A percentile compares a stretch with the other conserved stretches of the same genome.
Conservation (phyloP, 2,113 vertebrate species). For the Thunnus thynnus region DNA sequence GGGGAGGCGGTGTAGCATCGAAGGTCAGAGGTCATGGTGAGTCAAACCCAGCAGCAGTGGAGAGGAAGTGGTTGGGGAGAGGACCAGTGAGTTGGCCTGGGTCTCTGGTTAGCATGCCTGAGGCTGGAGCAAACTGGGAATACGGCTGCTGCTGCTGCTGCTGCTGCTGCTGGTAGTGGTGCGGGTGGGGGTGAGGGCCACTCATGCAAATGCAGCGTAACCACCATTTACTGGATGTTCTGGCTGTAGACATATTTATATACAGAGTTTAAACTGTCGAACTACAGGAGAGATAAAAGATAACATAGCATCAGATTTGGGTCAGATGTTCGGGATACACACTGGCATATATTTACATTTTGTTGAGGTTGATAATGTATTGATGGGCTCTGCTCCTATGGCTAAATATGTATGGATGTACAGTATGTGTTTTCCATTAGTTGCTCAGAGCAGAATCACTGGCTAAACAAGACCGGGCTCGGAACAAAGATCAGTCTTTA, state of each 20-base stretch:
- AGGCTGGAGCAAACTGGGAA: conserved; percentile 77
- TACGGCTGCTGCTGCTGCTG: conserved; percentile 61
- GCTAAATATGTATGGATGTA: conserved; percentile 7
- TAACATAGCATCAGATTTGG: conserved; percentile 1
- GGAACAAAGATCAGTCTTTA: background rate
- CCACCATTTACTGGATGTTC: conserved; percentile 62
- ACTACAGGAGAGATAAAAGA: conserved; percentile 39
- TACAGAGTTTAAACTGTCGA: conserved; percentile 57
- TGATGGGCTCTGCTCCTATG: background rate
- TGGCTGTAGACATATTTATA: conserved; percentile 53
- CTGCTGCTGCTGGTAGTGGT: conserved; percentile 55
- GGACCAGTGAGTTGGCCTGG: conserved; percentile 74
- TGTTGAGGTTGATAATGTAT: background rate
- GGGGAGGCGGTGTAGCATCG: conserved; percentile 80
- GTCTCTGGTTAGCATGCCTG: conserved; percentile 77
- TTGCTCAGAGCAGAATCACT: background rate
- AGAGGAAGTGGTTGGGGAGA: conserved; percentile 80
- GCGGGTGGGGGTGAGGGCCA: conserved; percentile 66
- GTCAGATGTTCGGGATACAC: background rate
- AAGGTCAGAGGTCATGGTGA: conserved; percentile 84
- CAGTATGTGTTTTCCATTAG: background rate
- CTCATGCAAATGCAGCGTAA: conserved; percentile 78
- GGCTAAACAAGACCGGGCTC: background rate
- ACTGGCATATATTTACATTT: background rate
- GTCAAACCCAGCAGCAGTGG: conserved; percentile 79